Evolutionary conservation across 2,797 vertebrate species (phyloP), one percentile per base, ranked within the genome.

Genomic region (Emys orbicularis): DNA sequence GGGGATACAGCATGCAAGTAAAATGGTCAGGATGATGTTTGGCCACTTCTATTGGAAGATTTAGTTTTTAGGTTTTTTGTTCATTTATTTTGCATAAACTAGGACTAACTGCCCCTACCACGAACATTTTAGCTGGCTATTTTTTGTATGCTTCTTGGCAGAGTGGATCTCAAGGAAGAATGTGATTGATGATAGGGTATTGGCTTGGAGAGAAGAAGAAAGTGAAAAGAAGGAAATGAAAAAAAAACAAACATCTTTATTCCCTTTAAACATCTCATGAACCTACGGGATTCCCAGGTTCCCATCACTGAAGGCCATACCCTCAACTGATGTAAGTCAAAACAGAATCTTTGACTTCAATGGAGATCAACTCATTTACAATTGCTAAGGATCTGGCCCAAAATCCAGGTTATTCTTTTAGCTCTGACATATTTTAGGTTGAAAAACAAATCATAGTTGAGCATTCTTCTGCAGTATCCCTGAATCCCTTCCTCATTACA

Each of bases 151-250:
- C 9, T 88, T 91, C 77, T 91, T 6, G 50, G 8, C 47, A 29
- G 41, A 74, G 47, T 3, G 3, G 6, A 59, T 88, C 15, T 56
- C 83, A 21, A 83, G 44, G n/a, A 21, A 27, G 7, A 19, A 16
- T 84, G 41, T 61, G 7, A 44, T 82, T 44, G 72, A 19, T 80
- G 31, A 18, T 0, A 0, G 16, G 8, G 2, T 86, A n/a, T 8
- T 84, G 50, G 93, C 68, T 1, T 80, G 6, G 10, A 77, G 89
- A 68, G 4, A 54, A 6, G 15, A 94, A 44, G 9, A 59, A 31
- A 59, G 5, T 57, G 56, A 57, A 57, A 27, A 59, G 57, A 86
- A 84, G 79, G 8, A 72, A 76, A n/a, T 37, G 8, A 1, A 3
- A 41, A 65, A 50, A 79, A 47, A 0, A 6, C 44, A 3, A 3